These are phyloP conservation scores for Solenodon paradoxus DNA, from an alignment of 2,113 vertebrate species.

Conservation along the genomic window DNA sequence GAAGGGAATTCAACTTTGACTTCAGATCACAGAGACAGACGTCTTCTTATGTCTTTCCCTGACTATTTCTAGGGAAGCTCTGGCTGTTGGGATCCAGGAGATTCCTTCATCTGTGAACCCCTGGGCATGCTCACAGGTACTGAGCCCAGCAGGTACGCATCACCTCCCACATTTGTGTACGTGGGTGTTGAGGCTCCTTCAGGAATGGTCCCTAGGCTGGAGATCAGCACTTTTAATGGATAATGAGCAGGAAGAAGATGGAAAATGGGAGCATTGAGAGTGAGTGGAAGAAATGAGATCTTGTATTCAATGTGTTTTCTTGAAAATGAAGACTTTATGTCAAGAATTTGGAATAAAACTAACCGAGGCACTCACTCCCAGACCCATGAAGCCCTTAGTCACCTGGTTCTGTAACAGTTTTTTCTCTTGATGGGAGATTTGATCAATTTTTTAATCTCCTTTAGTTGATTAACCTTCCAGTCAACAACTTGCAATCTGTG, in stretches of 20 bases:
- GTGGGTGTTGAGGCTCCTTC: not conserved
- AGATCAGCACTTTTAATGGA: not conserved
- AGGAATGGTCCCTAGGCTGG: not conserved
- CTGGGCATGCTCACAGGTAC: not conserved
- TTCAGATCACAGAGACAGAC: not conserved
- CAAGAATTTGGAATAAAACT: constrained; percentile 53
- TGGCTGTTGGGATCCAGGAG: not conserved
- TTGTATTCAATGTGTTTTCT: constrained; percentile 42
- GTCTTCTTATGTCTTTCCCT: not conserved
- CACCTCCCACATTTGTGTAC: not conserved
- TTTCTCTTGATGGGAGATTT: constrained; percentile 7
- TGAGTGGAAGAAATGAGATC: not conserved
- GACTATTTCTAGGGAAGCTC: not conserved
- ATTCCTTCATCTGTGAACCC: not conserved
- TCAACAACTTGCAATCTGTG: not conserved
- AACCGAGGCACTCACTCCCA: not conserved
- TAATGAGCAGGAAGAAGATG: not conserved
- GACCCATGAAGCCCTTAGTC: constrained; percentile 39
- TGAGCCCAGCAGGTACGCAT: not conserved
- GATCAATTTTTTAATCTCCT: constrained; percentile 44
- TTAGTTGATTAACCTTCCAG: constrained; percentile 51
- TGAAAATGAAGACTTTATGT: constrained; percentile 50
- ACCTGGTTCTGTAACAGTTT: not conserved
- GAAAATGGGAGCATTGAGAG: not conserved
- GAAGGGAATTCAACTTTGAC: not conserved